Evolutionary conservation across 2,797 vertebrate species (phyloP).

Genomic region (Sebastolobus altivelis): DNA sequence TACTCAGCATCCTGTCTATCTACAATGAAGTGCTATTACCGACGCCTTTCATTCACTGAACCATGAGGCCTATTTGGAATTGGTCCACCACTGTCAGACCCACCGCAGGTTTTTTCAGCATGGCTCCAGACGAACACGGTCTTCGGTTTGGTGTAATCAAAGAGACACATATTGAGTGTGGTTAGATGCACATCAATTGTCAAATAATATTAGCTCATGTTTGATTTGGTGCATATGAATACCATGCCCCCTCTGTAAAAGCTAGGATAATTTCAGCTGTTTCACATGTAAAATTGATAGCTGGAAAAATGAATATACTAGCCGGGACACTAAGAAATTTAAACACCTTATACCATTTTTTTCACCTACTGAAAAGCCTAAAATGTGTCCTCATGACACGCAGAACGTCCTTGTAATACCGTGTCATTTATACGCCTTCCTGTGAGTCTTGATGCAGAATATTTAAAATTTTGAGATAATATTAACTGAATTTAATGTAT

Average conservation of each 20-base stretch:
- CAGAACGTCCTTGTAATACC: fast-evolving
- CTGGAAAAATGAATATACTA: background rate
- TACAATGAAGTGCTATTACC: conserved; percentile 73
- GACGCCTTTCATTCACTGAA: conserved; percentile 70
- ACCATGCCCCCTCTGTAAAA: background rate
- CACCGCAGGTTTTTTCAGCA: conserved; percentile 30
- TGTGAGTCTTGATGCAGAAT: no score
- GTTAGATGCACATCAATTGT: conserved; percentile 49
- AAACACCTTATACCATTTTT: background rate
- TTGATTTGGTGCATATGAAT: conserved; percentile 52
- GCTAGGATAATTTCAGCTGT: conserved; percentile 12
- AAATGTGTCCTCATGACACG: no score
- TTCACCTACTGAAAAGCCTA: background rate
- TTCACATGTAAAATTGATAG: background rate
- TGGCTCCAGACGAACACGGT: conserved; percentile 42
- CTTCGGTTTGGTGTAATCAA: conserved; percentile 60
- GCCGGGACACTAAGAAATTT: background rate
- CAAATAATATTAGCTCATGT: conserved; percentile 48
- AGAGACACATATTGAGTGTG: conserved; percentile 55
- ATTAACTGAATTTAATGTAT: no score
- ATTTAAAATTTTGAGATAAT: no score
- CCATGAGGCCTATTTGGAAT: conserved; percentile 72
- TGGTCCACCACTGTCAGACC: conserved; percentile 67
- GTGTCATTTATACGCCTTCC: no score
- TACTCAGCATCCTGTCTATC: conserved; percentile 68